A percentile compares a stretch with the other conserved stretches of the same genome.
phyloP scores from a whole-genome alignment of 1,140 invertebrate species.

The Drosophila sucinea region DNA sequence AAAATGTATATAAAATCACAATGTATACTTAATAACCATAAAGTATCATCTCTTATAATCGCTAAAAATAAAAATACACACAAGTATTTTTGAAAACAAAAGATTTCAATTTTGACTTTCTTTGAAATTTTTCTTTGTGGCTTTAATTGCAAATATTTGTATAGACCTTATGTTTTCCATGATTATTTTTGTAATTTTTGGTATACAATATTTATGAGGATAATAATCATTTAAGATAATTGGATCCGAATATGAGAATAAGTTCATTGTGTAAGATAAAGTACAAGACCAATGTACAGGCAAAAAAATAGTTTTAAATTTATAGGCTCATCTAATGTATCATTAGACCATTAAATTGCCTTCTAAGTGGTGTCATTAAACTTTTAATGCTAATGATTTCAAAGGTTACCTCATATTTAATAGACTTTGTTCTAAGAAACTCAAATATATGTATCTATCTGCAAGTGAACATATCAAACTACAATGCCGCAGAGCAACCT shows the following conservation, averaged over 20 bases:
- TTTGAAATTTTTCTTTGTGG: no score
- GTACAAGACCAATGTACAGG: neutral
- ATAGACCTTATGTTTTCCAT: no score
- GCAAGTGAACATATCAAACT: conserved; percentile 6
- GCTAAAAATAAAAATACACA: no score
- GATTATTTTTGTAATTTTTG: neutral
- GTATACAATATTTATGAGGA: neutral
- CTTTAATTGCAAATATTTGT: no score
- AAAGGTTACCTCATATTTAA: neutral
- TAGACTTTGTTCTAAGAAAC: conserved; percentile 2
- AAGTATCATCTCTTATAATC: no score
- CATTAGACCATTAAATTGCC: neutral
- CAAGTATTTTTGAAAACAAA: no score
- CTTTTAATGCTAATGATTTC: neutral
- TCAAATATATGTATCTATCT: neutral
- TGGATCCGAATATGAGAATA: neutral
- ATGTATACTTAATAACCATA: no score
- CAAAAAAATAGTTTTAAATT: neutral
- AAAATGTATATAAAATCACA: neutral
- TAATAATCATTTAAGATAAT: neutral
- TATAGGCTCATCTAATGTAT: neutral
- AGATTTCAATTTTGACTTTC: no score
- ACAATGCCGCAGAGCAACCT: conserved; percentile 20
- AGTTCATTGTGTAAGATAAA: neutral
- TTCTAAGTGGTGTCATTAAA: neutral